Evolutionary conservation across 2,888 invertebrate genomes (phyloP), one percentile per base, ranked within the genome.

Genomic region (Tiphia femorata): DNA sequence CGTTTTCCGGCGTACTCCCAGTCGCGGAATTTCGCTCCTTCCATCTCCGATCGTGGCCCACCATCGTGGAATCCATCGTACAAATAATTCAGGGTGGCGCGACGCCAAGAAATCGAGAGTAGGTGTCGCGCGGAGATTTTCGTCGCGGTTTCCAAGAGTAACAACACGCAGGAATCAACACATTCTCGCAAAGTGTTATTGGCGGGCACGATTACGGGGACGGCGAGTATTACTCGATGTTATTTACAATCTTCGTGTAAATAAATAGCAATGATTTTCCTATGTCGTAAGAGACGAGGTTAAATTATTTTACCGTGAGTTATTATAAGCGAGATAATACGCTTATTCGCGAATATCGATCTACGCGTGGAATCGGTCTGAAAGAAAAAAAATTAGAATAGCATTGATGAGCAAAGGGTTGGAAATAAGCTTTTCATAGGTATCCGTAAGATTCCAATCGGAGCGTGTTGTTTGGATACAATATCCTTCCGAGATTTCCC

Each of bases 61-160:
- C 33, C 12, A 14, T n/a, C 33, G 33, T n/a, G n/a, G n/a, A n/a
- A 23, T 41, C 14, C 14, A 4, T 2, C 25, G 6, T n/a, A n/a
- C n/a, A n/a, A n/a, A n/a, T n/a, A n/a, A n/a, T n/a, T n/a, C n/a
- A n/a, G n/a, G n/a, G n/a, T 60, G 64, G 58, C 50, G 3, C 23
- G 8, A 17, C 12, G 58, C 64, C 64, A 64, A 17, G 25, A 47
- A 49, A 64, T 64, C 29, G 37, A 55, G 50, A 58, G 25, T 54
- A 48, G 37, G 38, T 44, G 38, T 44, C 49, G 40, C 8, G 33
- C 33, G 7, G 17, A 27, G 47, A 55, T 6, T 30, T 21, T n/a
- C 19, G 29, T n/a, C 10, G 2, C 19, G 43, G 27, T 20, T 40
- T 33, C 4, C 43, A n/a, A n/a, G n/a, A n/a, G n/a, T n/a, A n/a